phyloP scores from a whole-genome alignment of 1,140 invertebrate genomes.

The Plectus sambesii region DNA sequence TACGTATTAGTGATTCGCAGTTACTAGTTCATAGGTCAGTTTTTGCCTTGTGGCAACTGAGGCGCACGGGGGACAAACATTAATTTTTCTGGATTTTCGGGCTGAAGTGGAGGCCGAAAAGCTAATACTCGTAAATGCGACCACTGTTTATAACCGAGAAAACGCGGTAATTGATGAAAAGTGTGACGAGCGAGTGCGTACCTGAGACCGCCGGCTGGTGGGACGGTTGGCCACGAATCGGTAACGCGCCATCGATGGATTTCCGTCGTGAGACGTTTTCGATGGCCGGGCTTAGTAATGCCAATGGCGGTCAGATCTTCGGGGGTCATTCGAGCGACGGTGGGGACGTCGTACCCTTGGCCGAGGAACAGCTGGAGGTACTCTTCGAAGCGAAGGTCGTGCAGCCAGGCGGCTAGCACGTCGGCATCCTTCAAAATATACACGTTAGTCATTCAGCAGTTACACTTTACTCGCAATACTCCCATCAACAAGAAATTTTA shows the following conservation, averaged over 20 bases:
- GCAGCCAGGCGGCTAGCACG: conserved; percentile 82
- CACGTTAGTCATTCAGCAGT: conserved; percentile 18
- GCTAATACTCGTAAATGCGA: conserved; percentile 14
- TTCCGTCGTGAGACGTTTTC: conserved; percentile 86
- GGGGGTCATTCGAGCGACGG: conserved; percentile 92
- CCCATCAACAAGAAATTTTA: conserved; percentile 9
- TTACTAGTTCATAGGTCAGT: too few species aligned
- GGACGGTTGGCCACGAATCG: conserved; percentile 57
- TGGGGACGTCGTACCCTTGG: conserved; percentile 92
- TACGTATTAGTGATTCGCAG: conserved; percentile 12
- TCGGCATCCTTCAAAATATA: conserved; percentile 67
- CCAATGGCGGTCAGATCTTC: conserved; percentile 69
- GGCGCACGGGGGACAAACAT: too few species aligned
- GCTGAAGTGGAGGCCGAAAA: too few species aligned
- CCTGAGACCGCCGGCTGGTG: conserved; percentile 20
- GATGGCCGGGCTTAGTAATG: conserved; percentile 92
- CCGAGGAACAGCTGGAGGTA: conserved; percentile 83
- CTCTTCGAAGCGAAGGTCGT: conserved; percentile 86
- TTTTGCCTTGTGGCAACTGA: too few species aligned
- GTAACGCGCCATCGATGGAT: conserved; percentile 84
- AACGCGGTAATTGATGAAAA: conserved; percentile 11
- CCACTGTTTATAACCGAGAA: conserved; percentile 6
- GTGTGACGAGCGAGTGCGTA: conserved; percentile 18
- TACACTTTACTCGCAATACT: conserved; percentile 14
- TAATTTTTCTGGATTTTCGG: too few species aligned